Base-by-base conservation (phyloP, 2,113 vertebrate genomes). In the Sterna hirundo region DNA sequence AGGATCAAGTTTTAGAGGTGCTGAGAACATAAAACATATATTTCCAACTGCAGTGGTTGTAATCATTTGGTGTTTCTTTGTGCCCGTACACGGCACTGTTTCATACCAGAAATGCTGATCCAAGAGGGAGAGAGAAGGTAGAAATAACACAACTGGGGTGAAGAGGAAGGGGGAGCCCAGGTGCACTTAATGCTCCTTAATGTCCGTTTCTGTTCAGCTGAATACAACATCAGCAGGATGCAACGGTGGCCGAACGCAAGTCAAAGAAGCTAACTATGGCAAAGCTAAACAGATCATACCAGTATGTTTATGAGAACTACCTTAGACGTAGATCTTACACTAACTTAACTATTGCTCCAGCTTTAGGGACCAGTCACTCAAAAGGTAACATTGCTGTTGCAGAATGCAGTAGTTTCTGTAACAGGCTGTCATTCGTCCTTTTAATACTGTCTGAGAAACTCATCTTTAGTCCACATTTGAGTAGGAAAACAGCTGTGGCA, bases 401-500 rank as follows among this genome's bases (percentile, higher is more conserved):
- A 86, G 80, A 74, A 92, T 70, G 38, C 29, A 58, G 62, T 65
- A 51, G 29, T 79, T 94, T 93, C 83, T 76, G 13, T 79, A 84
- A 58, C 42, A 81, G 27, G 15, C 54, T 49, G 38, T 57, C 58
- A 71, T 86, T 76, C 90, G 20, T 69, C n/a, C 34, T 83, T 72
- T 92, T 70, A 66, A 68, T 68, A 38, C 15, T 71, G 47, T 51
- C 70, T 90, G 65, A 86, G 64, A 86, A 86, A 46, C 25, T 69
- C 58, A 54, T 80, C 51, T 95, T 90, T 55, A 88, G 65, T 32
- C 42, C 44, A 60, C 20, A 15, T 58, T 51, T 86, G 42, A 92
- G 64, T 30, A 95, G 61, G 65, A 93, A 93, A 97, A 89, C 81
- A 93, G n/a, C 70, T 79, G 72, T 86, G 25, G 69, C 61, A 84